A percentile compares a stretch with the other conserved stretches of the same genome.
Evolutionary conservation across 2,888 invertebrate species (phyloP).

Genomic region (Cheiracanthium punctorium): DNA sequence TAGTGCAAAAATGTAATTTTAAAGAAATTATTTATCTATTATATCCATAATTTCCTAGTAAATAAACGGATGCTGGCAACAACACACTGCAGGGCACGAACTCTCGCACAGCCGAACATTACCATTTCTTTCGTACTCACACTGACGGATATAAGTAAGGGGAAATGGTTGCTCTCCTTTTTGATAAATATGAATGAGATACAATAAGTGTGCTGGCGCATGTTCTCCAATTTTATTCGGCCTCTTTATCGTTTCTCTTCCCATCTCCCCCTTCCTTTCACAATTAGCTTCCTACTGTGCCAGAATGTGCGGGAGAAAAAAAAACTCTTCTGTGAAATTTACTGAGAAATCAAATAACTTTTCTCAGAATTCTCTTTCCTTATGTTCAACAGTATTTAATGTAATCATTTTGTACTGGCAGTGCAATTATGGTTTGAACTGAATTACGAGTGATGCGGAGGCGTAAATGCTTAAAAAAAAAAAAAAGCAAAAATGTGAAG

Average conservation of each 20-base stretch:
- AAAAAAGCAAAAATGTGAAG: too few relatives aligned
- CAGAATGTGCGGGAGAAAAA: background rate
- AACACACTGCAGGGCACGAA: too few relatives aligned
- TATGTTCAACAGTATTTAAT: conserved; percentile 40
- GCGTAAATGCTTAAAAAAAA: conserved; percentile 32
- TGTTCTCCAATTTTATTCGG: background rate
- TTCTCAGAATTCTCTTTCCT: background rate
- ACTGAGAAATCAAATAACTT: background rate
- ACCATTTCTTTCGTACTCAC: too few relatives aligned
- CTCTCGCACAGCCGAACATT: too few relatives aligned
- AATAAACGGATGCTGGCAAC: too few relatives aligned
- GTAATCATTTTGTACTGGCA: conserved; percentile 60
- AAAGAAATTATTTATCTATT: too few relatives aligned
- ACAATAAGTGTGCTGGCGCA: background rate
- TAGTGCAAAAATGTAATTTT: too few relatives aligned
- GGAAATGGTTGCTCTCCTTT: too few relatives aligned
- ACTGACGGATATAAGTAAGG: too few relatives aligned
- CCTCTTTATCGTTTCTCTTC: background rate
- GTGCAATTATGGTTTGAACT: conserved; percentile 53
- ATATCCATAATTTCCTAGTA: too few relatives aligned
- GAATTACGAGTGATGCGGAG: conserved; percentile 44
- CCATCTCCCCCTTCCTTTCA: background rate
- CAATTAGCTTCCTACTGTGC: conserved; percentile 5
- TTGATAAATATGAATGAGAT: conserved; percentile 6
- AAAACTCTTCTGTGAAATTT: background rate